Base-by-base conservation (phyloP, 2,888 invertebrate genomes). In the Antitype chi region DNA sequence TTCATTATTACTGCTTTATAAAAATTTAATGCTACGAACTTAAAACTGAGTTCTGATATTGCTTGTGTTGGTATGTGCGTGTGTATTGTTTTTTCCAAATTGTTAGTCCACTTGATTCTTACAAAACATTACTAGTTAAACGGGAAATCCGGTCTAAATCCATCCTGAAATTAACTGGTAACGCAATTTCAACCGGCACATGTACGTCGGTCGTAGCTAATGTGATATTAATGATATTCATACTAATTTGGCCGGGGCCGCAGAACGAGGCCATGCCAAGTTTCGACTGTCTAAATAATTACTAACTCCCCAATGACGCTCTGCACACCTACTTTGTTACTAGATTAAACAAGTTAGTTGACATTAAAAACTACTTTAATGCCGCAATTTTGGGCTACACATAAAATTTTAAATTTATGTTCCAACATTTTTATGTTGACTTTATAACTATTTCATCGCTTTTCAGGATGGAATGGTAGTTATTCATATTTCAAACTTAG, bases 201-300 rank as follows among this genome's bases (percentile, higher is more conserved):
- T 70, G 83, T 82, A 83, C 82, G 78, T 73, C 89, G 89, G 89
- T 91, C 87, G 89, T 82, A 88, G 90, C 90, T 94, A 93, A 94
- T 94, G 93, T 89, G 91, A 91, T 95, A 94, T 94, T 95, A 95
- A 94, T 93, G 93, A 91, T 91, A 93, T 93, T 93, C 91, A 87
- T 91, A 92, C 92, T 94, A 94, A 94, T 94, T 94, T 91, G 90
- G 92, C 88, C 85, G 87, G 87, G 90, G 91, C 89, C 89, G 87
- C 89, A 85, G 87, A 95, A 94, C 89, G 91, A 88, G 94, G 94
- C 93, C 94, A 90, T 78, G 88, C 89, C 88, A 91, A 93, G 91
- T 94, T 94, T 92, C 91, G 91, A 92, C 93, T 93, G 91, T 91
- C 92, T 95, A 94, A 94, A 94, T 95, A 94, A 95, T 95, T 92